A percentile compares a stretch with the other conserved stretches of the same genome.
Conservation (phyloP, 2,888 invertebrate genomes). For the Maniola hyperantus region DNA sequence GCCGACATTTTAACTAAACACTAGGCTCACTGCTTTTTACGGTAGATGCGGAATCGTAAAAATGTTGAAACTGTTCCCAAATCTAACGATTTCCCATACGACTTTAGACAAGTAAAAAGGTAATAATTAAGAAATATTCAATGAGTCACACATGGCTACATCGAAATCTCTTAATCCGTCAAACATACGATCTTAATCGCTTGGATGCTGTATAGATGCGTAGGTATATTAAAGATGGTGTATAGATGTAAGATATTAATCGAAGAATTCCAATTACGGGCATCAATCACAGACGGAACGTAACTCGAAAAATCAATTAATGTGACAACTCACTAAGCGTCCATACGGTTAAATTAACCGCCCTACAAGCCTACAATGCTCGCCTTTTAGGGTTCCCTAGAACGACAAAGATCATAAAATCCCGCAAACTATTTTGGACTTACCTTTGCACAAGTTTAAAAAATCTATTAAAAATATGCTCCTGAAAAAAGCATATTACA, state of each 20-base stretch:
- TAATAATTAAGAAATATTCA: slow-evolving; percentile 5
- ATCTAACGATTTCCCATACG: too few species aligned
- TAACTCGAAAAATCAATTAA: slow-evolving; percentile 47
- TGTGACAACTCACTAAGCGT: slow-evolving; percentile 42
- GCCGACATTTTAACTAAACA: too few species aligned
- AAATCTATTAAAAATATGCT: too few species aligned
- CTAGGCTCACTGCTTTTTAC: too few species aligned
- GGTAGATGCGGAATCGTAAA: too few species aligned
- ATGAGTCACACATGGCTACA: slow-evolving; percentile 24
- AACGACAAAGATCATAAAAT: too few species aligned
- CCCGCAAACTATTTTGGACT: too few species aligned
- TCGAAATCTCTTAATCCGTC: slow-evolving; percentile 20
- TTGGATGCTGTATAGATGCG: not conserved
- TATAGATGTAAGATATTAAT: slow-evolving; percentile 31
- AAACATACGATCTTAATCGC: not conserved
- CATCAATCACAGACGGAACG: slow-evolving; percentile 34
- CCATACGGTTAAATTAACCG: slow-evolving; percentile 52
- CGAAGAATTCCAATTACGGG: slow-evolving; percentile 34
- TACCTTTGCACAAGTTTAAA: too few species aligned
- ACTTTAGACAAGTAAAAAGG: too few species aligned
- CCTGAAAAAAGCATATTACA: too few species aligned
- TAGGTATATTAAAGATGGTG: not conserved
- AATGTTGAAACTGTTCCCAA: too few species aligned
- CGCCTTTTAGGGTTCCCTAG: slow-evolving; percentile 34
- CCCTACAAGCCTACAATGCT: slow-evolving; percentile 50